These are phyloP conservation scores for Bibio marci DNA, from an alignment of 2,888 invertebrate genomes.

Conservation along the genomic window DNA sequence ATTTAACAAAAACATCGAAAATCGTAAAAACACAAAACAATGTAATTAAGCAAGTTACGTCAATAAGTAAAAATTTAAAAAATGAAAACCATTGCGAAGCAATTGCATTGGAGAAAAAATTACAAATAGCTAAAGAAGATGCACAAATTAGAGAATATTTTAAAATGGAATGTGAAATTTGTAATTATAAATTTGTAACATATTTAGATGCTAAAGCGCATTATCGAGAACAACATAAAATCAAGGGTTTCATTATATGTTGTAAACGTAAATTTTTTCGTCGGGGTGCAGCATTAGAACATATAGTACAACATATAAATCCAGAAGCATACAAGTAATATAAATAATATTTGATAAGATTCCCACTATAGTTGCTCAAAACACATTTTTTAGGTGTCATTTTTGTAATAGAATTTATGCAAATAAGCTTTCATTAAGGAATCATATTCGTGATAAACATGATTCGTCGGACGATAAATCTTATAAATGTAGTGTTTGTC, in stretches of 20 bases:
- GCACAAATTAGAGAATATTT: constrained; percentile 21
- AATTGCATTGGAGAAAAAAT: too few species aligned
- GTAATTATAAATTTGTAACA: constrained; percentile 16
- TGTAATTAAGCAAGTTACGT: constrained; percentile 22
- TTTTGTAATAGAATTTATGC: constrained; percentile 8
- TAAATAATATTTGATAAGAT: constrained; percentile 7
- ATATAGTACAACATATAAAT: constrained; percentile 24
- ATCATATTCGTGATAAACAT: constrained; percentile 14
- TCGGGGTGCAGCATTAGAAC: constrained; percentile 22
- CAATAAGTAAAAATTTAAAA: too few species aligned
- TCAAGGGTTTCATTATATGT: constrained; percentile 22
- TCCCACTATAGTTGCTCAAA: too few species aligned
- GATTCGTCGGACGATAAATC: not conserved
- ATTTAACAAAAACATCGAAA: constrained; percentile 20
- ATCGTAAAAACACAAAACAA: too few species aligned
- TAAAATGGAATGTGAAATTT: constrained; percentile 23
- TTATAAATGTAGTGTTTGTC: constrained; percentile 21
- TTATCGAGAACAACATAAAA: constrained; percentile 20
- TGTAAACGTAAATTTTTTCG: constrained; percentile 26
- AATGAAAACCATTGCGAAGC: too few species aligned
- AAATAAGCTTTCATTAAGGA: constrained; percentile 24
- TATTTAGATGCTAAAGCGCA: constrained; percentile 23
- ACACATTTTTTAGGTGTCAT: too few species aligned
- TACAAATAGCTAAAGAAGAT: constrained; percentile 10
- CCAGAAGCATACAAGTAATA: constrained; percentile 29